phyloP scores from a whole-genome alignment of 2,888 invertebrate species.

The Caenorhabditis sp. region DNA sequence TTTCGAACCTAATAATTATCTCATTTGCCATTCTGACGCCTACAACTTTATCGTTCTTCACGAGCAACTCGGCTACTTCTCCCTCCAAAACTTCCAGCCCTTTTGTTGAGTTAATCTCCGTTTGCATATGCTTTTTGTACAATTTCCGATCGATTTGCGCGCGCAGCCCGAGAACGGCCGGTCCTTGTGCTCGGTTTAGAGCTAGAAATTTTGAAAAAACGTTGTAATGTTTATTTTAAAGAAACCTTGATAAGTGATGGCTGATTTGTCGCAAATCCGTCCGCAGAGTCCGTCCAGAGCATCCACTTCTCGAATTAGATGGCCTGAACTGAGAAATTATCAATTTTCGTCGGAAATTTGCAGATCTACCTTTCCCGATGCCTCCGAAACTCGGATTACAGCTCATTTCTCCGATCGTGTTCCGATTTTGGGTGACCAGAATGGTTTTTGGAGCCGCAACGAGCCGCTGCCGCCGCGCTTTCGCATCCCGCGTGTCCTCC shows the following conservation, averaged over 20 bases:
- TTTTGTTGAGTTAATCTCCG: conserved; percentile 70
- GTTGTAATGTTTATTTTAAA: not conserved
- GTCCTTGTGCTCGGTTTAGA: conserved; percentile 88
- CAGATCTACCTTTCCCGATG: conserved; percentile 85
- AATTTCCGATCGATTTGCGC: conserved; percentile 90
- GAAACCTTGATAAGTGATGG: conserved; percentile 72
- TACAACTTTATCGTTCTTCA: conserved; percentile 80
- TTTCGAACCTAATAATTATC: conserved; percentile 19
- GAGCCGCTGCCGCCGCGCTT: conserved; percentile 88
- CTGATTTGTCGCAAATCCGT: conserved; percentile 84
- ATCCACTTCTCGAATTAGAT: conserved; percentile 84
- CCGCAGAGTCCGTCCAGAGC: conserved; percentile 90
- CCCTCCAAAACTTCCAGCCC: conserved; percentile 85
- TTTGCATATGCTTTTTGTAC: conserved; percentile 87
- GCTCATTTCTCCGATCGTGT: conserved; percentile 89
- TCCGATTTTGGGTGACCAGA: conserved; percentile 88
- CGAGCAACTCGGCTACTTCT: conserved; percentile 87
- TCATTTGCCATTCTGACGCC: conserved; percentile 31
- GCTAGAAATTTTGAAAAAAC: conserved; percentile 80
- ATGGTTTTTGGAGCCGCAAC: conserved; percentile 88
- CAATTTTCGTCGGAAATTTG: not conserved
- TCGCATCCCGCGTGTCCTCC: conserved; percentile 94
- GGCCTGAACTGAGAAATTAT: conserved; percentile 45
- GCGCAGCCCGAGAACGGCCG: conserved; percentile 90
- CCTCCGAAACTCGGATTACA: conserved; percentile 95